A percentile compares a stretch with the other conserved stretches of the same genome.
Conservation (phyloP, 2,888 invertebrate species). For the Drosophila hamatofila region DNA sequence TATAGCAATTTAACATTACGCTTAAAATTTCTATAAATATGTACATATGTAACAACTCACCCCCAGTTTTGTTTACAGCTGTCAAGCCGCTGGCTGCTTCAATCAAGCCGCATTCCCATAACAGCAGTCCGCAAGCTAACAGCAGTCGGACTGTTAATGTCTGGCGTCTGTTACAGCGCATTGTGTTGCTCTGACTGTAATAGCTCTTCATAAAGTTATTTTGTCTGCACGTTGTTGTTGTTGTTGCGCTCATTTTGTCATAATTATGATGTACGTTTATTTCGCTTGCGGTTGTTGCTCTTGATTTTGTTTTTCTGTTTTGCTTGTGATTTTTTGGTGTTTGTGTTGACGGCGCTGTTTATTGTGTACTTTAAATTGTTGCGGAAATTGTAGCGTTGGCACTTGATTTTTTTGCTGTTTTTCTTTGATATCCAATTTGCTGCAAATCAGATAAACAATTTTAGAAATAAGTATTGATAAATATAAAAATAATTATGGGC, state of each 20-base stretch:
- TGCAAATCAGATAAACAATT: constrained; percentile 45
- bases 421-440: constrained; percentile 34
- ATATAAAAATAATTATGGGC: constrained; percentile 23
- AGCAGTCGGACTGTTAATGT: constrained; percentile 39
- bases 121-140: constrained; percentile 38
- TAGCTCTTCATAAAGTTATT: constrained; percentile 20
- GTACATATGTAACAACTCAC: constrained; percentile 47
- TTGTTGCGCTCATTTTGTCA: constrained; percentile 66
- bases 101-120: constrained; percentile 17
- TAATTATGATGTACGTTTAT: constrained; percentile 66
- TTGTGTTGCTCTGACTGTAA: constrained; percentile 17
- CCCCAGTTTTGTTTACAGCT: constrained; percentile 27
- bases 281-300: constrained; percentile 48
- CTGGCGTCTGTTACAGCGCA: constrained; percentile 14
- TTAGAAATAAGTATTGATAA: constrained; percentile 26
- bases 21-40: not conserved
- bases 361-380: constrained; percentile 23
- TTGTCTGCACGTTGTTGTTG: constrained; percentile 37
- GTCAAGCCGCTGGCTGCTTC: constrained; percentile 15
- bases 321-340: constrained; percentile 11
- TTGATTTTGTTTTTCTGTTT: constrained; percentile 32
- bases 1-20: not conserved
- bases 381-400: constrained; percentile 21
- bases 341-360: constrained; percentile 9
- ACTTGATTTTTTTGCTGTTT: constrained; percentile 16